Evolutionary conservation across 2,797 vertebrate genomes (phyloP).

Genomic region (Lates japonicus): DNA sequence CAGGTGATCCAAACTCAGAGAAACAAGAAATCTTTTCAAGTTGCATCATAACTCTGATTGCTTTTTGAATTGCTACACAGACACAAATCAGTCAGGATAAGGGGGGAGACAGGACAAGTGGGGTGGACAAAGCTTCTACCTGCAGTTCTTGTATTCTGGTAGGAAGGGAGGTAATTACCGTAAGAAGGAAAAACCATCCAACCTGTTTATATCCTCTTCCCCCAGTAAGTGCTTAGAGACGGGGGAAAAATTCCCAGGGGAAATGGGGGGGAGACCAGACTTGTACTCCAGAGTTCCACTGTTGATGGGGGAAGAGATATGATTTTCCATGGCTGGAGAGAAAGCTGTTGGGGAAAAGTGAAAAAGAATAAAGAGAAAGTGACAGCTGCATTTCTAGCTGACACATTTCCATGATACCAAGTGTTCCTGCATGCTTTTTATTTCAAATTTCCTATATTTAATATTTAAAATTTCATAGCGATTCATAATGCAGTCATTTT

Average conservation of each 20-base stretch:
- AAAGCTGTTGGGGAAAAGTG: slow-evolving; percentile 86
- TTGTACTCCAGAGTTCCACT: slow-evolving; percentile 97
- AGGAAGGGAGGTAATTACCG: slow-evolving; percentile 85
- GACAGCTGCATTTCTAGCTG: not conserved
- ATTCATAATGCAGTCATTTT: not conserved
- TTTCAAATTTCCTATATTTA: not conserved
- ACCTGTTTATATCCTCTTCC: slow-evolving; percentile 98
- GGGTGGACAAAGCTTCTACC: slow-evolving; percentile 70
- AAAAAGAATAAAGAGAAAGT: slow-evolving; percentile 1
- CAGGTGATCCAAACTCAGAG: not conserved
- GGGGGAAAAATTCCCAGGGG: slow-evolving; percentile 95
- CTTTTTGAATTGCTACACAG: slow-evolving; percentile 37
- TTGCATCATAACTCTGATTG: slow-evolving; percentile 32
- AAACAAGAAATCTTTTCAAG: slow-evolving; percentile 30
- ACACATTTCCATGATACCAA: not conserved
- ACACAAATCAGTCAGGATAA: slow-evolving; percentile 35
- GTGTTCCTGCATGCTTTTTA: not conserved
- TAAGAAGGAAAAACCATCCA: slow-evolving; percentile 91
- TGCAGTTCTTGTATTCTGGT: slow-evolving; percentile 70
- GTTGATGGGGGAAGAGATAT: slow-evolving; percentile 92
- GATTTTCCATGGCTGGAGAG: slow-evolving; percentile 96
- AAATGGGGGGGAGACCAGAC: slow-evolving; percentile 91
- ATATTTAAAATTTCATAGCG: not conserved
- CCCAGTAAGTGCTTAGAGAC: slow-evolving; percentile 96
- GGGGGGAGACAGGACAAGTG: not conserved